Evolutionary conservation across 2,797 vertebrate genomes (phyloP).

Genomic region (Lerista edwardsae): DNA sequence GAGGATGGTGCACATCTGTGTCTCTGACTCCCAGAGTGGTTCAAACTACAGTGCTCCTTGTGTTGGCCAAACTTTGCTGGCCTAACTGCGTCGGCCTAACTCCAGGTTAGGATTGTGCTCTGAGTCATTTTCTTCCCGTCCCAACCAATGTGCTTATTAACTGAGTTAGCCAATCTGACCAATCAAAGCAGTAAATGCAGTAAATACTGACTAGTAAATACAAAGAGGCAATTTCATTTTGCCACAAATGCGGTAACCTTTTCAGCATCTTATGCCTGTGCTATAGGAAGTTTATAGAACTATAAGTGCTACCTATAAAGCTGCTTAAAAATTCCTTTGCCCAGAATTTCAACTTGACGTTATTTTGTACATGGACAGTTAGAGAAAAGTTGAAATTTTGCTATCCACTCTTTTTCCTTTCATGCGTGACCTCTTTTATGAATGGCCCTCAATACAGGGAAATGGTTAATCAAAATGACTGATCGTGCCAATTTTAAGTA

Average conservation of each 20-base stretch:
- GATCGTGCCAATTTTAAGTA: not conserved
- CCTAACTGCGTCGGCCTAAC: too few species aligned
- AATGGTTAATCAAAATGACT: conserved; percentile 2
- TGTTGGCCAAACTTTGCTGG: too few species aligned
- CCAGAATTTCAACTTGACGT: not conserved
- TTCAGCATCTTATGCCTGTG: not conserved
- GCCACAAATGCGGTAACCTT: not conserved
- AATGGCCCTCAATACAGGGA: not conserved
- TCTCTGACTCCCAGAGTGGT: too few species aligned
- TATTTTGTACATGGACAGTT: too few species aligned
- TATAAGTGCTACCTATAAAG: not conserved
- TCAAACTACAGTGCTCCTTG: too few species aligned
- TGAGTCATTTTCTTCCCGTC: not conserved
- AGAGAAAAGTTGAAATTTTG: not conserved
- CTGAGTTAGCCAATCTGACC: not conserved
- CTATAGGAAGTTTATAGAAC: not conserved
- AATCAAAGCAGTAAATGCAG: not conserved
- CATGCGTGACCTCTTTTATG: not conserved
- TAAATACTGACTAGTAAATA: too few species aligned
- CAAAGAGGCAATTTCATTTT: not conserved
- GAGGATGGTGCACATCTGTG: too few species aligned
- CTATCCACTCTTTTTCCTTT: not conserved
- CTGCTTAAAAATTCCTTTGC: not conserved
- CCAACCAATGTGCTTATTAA: not conserved
- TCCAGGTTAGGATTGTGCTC: too few species aligned